Evolutionary conservation across 1,140 invertebrate genomes (phyloP), one percentile per base, ranked within the genome.

Genomic region (Solenopsis invicta): DNA sequence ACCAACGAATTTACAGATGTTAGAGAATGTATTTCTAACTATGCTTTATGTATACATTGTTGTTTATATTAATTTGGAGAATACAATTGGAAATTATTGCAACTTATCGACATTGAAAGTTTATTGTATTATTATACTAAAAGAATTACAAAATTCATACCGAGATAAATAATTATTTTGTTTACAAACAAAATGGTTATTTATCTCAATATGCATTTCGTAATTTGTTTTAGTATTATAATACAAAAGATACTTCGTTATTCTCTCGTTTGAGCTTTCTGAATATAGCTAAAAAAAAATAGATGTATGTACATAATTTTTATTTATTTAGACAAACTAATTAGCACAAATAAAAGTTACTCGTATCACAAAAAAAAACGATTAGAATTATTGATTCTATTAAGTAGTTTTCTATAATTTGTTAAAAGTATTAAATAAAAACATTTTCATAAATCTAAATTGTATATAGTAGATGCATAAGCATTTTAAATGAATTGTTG

Each of bases 401-500:
- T 54, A 10, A 54, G 1, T 72, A n/a, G 52, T 74, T 54, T 54
- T 56, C 12, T 21, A 34, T 37, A 54, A 74, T 54, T n/a, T 54
- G 6, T 45, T 16, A 1, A 34, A 72, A 34, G 4, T 34, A 54
- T 75, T 59, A 59, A 75, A 61, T 29, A 12, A 45, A 21, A 66
- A 29, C 21, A 29, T 61, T 74, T 41, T 24, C 3, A 24, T 41
- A 45, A 16, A 76, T 6, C 16, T 61, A 24, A 76, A 76, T 61
- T 59, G 9, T 2, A 10, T 41, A 59, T 48, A 45, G 5, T 62
- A 48, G 29, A 62, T 62, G 10, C 24, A 45, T n/a, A 48, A 18
- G 48, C 29, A 77, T 9, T 62, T 48, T 29, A 29, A 77, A 77
- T 13, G 21, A 24, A 76, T 45, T 62, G 59, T 45, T 62, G 13